Base-by-base conservation (phyloP, 2,113 vertebrate species). In the Misgurnus mizolepis region DNA sequence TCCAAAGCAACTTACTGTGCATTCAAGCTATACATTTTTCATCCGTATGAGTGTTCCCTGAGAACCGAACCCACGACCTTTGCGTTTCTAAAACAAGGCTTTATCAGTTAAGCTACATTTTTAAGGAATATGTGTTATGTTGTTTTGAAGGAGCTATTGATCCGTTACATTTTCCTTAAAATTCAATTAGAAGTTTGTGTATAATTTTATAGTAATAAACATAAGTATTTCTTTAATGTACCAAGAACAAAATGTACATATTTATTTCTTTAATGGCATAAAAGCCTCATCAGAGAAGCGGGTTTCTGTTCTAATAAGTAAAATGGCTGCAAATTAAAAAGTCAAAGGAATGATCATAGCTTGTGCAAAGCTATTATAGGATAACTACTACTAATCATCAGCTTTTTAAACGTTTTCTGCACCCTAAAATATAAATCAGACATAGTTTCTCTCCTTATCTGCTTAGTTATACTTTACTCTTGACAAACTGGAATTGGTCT, bases 381-480 rank as follows among this genome's bases (percentile, higher is more conserved):
- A 2, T 15, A 50, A 5, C 12, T 11, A 4, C 12, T 53, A n/a
- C 4, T 5, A 53, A 17, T 40, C 0, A 49, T 39, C n/a, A 55
- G 34, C 12, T 0, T 5, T 12, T 69, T 34, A 69, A 69, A 34
- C 1, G 27, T 34, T 34, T 45, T 45, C 8, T 45, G 43, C 43
- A 45, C 4, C 6, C 43, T 45, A 4, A 5, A 5, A 45, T 45
- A 34, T 34, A 34, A 34, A 34, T 34, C 27, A 34, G 1, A 1
- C 27, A 34, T 34, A 34, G 45, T 0, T 7, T 47, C 45, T 47
- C 2, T 47, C 7, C 68, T 68, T 18, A 18, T 70, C 60, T 62
- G 55, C 55, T 34, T 58, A 76, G 18, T 81, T n/a, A 50, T 39
- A 49, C 53, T 40, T 62, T 12, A 69, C 27, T 74, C 61, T 68